Evolutionary conservation across 2,113 vertebrate species (phyloP).

Genomic region (Semnornis frantzii): DNA sequence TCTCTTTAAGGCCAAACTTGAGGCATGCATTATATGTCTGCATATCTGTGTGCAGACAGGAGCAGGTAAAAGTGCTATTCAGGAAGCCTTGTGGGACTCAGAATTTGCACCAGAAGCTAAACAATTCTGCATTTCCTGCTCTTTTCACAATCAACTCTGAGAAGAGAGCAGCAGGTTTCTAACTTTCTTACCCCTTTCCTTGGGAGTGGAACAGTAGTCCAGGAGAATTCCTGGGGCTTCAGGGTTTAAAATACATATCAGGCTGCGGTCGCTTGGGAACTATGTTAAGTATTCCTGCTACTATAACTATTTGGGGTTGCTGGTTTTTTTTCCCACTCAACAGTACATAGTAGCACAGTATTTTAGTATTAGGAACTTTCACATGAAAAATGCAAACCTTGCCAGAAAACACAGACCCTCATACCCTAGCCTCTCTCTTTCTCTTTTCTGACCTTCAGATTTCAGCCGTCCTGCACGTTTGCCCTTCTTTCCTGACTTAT

Average conservation of each 20-base stretch:
- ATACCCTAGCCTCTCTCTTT: not conserved
- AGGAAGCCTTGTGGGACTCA: not conserved
- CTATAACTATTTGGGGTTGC: slow-evolving; percentile 23
- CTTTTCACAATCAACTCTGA: not conserved
- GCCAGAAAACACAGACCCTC: not conserved
- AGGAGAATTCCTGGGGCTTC: slow-evolving; percentile 38
- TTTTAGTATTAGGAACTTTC: not conserved
- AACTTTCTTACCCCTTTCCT: not conserved
- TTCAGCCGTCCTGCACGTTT: slow-evolving; percentile 1
- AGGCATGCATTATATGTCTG: not conserved
- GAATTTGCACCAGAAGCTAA: not conserved
- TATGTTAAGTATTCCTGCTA: slow-evolving; percentile 64
- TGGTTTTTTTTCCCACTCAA: not conserved
- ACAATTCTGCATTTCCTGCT: not conserved
- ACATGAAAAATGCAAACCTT: not conserved
- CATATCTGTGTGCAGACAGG: not conserved
- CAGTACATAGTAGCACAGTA: not conserved
- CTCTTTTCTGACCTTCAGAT: slow-evolving; percentile 35
- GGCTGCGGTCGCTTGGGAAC: slow-evolving; percentile 33
- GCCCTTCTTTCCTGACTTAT: slow-evolving; percentile 37
- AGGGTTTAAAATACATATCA: slow-evolving; percentile 55
- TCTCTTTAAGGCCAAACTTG: not conserved
- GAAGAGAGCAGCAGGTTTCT: not conserved
- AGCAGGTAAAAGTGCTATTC: not conserved
- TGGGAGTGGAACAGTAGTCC: not conserved